phyloP scores from a whole-genome alignment of 2,797 vertebrate species.

The Phrynocephalus vlangalii region DNA sequence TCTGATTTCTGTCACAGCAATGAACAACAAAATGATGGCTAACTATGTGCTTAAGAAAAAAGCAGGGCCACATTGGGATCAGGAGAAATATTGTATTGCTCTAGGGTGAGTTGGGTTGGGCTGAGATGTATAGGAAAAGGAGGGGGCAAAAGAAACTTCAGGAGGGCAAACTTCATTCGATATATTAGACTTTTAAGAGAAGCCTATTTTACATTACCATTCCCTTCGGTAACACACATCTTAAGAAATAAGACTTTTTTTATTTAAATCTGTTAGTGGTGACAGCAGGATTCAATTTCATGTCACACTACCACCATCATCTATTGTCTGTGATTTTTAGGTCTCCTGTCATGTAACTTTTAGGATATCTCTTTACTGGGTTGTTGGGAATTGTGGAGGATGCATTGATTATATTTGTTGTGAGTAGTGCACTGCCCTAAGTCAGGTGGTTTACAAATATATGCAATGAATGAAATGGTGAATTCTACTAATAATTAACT shows the following conservation, averaged over 20 bases:
- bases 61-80: background rate
- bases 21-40: background rate
- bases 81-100: background rate
- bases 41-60: background rate
- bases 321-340: no score
- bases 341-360: no score
- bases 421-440: no score
- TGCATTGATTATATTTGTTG: background rate
- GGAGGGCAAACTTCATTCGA: background rate
- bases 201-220: background rate
- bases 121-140: background rate
- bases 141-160: background rate
- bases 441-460: no score
- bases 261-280: background rate
- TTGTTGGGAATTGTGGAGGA: background rate
- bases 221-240: background rate
- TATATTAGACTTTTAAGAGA: background rate
- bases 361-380: no score
- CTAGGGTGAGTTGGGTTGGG: no score
- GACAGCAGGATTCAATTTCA: no score
- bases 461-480: no score
- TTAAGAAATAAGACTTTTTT: background rate
- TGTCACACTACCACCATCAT: no score
- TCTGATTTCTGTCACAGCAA: accelerated
- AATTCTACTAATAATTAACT: no score